Percentiles rank a stretch among this genome's conserved stretches.
These are phyloP conservation scores for Rhingia campestris DNA, from an alignment of 2,888 invertebrate genomes.

Conservation along the genomic window DNA sequence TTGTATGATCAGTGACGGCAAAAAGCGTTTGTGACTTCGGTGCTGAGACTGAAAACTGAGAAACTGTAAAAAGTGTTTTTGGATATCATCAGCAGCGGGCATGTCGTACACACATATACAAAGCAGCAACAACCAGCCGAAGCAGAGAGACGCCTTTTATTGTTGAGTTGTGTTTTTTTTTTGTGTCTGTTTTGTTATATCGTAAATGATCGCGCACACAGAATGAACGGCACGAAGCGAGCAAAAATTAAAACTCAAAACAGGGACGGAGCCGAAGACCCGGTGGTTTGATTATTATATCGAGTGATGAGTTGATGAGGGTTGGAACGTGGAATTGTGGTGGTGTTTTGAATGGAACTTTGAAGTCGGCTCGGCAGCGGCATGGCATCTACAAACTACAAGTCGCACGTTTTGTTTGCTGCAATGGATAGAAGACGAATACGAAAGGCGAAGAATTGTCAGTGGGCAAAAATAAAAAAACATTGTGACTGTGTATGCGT, in stretches of 20 bases:
- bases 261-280: background rate
- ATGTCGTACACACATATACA: conserved; percentile 19
- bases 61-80: conserved; percentile 73
- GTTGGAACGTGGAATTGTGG: conserved; percentile 2
- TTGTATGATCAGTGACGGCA: conserved; percentile 40
- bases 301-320: background rate
- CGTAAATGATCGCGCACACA: conserved; percentile 50
- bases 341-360: background rate
- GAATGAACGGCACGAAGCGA: background rate
- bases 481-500: background rate
- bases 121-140: background rate
- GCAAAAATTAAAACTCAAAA: conserved; percentile 7
- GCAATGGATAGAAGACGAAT: background rate
- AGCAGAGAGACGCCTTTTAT: conserved; percentile 5
- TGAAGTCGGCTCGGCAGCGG: background rate
- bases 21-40: conserved; percentile 73
- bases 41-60: conserved; percentile 73
- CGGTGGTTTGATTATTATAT: background rate
- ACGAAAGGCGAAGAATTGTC: conserved; percentile 20
- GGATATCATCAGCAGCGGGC: conserved; percentile 63
- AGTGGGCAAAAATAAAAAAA: background rate
- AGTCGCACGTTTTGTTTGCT: conserved; percentile 19
- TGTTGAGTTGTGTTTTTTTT: background rate
- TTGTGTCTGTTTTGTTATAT: conserved; percentile 42
- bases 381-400: background rate